These are phyloP conservation scores for Hemiscyllium ocellatum DNA, from an alignment of 2,113 vertebrate species.

Conservation along the genomic window DNA sequence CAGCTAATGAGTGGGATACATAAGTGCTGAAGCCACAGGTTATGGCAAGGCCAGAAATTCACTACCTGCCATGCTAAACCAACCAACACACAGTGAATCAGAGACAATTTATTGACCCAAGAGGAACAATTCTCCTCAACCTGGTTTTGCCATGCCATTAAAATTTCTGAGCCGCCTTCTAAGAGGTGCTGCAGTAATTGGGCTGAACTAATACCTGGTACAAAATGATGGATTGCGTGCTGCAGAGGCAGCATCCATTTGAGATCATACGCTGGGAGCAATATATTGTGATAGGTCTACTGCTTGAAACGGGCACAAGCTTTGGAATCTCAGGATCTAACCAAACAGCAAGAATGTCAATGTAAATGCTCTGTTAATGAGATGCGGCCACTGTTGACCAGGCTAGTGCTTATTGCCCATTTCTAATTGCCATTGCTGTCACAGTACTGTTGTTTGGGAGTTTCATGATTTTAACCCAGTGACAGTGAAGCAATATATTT, in stretches of 20 bases:
- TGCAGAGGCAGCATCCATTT: not conserved
- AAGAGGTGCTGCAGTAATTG: not conserved
- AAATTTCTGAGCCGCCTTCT: not conserved
- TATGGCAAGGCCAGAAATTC: not conserved
- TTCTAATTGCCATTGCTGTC: too few species aligned
- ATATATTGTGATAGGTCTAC: not conserved
- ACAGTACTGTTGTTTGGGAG: too few species aligned
- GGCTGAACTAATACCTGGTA: not conserved
- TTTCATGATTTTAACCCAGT: too few species aligned
- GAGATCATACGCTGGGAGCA: not conserved
- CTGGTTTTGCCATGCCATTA: not conserved
- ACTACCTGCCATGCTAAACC: not conserved
- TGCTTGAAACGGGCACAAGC: not conserved
- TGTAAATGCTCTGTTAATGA: not conserved
- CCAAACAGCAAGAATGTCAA: not conserved
- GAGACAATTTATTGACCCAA: not conserved
- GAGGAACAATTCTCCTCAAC: not conserved
- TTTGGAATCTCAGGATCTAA: not conserved
- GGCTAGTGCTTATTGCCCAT: too few species aligned
- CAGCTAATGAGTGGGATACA: not conserved
- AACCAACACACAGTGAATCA: not conserved
- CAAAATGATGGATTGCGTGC: not conserved
- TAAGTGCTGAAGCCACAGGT: not conserved
- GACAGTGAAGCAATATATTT: too few species aligned
- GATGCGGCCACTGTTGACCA: too few species aligned